These are phyloP conservation scores for Hemaris fuciformis DNA, from an alignment of 2,888 invertebrate species.

Conservation along the genomic window DNA sequence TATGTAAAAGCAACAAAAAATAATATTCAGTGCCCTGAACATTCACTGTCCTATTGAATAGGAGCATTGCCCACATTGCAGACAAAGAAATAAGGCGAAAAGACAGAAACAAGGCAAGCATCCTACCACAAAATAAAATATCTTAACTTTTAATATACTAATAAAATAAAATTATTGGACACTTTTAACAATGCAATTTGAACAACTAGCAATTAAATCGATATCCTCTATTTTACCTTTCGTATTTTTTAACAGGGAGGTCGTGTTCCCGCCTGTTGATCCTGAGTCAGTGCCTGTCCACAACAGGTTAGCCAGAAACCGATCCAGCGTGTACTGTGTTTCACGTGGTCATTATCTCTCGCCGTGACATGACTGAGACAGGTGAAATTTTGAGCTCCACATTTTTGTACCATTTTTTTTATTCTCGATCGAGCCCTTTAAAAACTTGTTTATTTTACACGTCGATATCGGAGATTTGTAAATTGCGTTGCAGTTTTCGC, in stretches of 20 bases:
- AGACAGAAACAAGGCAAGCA: no score
- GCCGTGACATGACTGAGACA: slow-evolving; percentile 39
- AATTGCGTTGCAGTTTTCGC: not conserved
- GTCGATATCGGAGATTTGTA: slow-evolving; percentile 12
- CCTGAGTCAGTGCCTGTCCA: not conserved
- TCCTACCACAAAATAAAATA: no score
- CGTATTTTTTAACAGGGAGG: not conserved
- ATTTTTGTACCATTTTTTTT: slow-evolving; percentile 25
- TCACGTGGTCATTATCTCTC: slow-evolving; percentile 29
- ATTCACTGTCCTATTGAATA: no score
- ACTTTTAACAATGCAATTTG: no score
- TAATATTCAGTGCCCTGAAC: no score
- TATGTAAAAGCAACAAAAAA: no score
- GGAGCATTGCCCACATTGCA: no score
- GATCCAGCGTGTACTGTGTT: slow-evolving; percentile 12
- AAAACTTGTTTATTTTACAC: slow-evolving; percentile 17
- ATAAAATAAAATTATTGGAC: no score
- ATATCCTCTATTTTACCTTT: no score
- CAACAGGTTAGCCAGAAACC: not conserved
- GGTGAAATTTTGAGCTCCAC: slow-evolving; percentile 52
- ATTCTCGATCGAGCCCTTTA: slow-evolving; percentile 10
- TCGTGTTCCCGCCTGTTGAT: no score
- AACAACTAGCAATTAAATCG: not conserved
- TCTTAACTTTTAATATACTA: no score
- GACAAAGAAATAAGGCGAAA: no score